Evolutionary conservation across 2,888 invertebrate genomes (phyloP), one percentile per base, ranked within the genome.

Genomic region (Ennomos quercinarius): DNA sequence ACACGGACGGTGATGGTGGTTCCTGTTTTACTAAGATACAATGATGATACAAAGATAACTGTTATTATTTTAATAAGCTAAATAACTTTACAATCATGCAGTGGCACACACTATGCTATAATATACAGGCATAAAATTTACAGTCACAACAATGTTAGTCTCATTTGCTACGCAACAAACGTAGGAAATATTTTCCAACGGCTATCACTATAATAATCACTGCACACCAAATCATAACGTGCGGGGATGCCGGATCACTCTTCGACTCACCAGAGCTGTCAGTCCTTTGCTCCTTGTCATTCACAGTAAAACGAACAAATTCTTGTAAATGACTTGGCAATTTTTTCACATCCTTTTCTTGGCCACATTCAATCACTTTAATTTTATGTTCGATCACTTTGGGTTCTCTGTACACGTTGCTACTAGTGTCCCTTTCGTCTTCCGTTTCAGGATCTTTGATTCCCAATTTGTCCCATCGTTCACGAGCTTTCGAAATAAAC

Each of bases 271-370:
- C 93, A 73, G 91, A 86, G 67, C 81, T 80, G 67, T 84, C 93
- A 87, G 93, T 93, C 87, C 93, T 93, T 72, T 93, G 91, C 66
- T 91, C 89, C 71, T 92, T 89, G 68, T 93, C 91, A 65, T 87
- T 89, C 38, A 87, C 84, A 41, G 94, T 93, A 72, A 95, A 94
- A 77, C 93, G 94, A 71, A 97, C 95, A 80, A 97, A 96, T 76
- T 97, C 97, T 77, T 95, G 95, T 76, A 97, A 93, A 85, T 97
- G 97, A 74, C 93, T 95, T 6, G 97, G 97, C 62, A 97, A 91
- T 63, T 94, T 94, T 55, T 92, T 91, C 44, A 95, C 91, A 73
- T 95, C 95, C 60, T 93, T 94, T 76, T 94, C 93, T 84, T 93
- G 76, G 73, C 93, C 78, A 60, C 95, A 95, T 77, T 96, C 95